Evolutionary conservation across 2,113 vertebrate genomes (phyloP).

Genomic region (Cygnus buccinator): DNA sequence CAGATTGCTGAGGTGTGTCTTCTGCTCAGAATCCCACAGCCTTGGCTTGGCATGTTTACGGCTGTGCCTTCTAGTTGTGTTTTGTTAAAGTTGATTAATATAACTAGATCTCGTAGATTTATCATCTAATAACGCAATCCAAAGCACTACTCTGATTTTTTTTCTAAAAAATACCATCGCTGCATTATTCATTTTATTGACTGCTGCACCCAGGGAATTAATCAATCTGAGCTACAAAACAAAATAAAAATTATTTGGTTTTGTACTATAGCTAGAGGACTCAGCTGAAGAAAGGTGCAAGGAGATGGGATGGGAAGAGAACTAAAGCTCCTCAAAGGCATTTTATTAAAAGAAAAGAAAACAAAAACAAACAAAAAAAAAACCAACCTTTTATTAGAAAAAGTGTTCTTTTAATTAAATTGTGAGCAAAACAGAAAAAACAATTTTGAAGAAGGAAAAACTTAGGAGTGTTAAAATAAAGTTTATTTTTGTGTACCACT

Average conservation of each 20-base stretch:
- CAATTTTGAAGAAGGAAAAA: not conserved
- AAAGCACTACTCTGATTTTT: not conserved
- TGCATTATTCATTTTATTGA: slow-evolving; percentile 32
- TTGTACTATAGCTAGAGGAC: not conserved
- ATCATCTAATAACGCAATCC: not conserved
- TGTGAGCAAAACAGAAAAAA: not conserved
- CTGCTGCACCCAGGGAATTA: not conserved
- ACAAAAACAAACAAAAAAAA: too few relatives aligned
- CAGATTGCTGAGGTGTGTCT: not conserved
- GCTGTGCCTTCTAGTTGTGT: not conserved
- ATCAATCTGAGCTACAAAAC: not conserved
- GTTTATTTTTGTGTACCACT: not conserved
- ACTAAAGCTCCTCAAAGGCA: not conserved
- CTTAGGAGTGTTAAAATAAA: not conserved
- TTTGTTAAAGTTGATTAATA: slow-evolving; percentile 13
- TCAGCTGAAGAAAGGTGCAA: not conserved
- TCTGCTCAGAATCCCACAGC: not conserved
- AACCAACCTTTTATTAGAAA: not conserved
- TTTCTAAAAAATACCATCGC: not conserved
- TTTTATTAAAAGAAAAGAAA: not conserved
- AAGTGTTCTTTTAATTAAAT: not conserved
- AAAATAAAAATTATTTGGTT: not conserved
- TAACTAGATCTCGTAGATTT: not conserved
- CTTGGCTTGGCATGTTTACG: not conserved
- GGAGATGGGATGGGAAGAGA: not conserved